phyloP scores from a whole-genome alignment of 2,113 vertebrate species.

The Pseudolaguvia tuberculata region DNA sequence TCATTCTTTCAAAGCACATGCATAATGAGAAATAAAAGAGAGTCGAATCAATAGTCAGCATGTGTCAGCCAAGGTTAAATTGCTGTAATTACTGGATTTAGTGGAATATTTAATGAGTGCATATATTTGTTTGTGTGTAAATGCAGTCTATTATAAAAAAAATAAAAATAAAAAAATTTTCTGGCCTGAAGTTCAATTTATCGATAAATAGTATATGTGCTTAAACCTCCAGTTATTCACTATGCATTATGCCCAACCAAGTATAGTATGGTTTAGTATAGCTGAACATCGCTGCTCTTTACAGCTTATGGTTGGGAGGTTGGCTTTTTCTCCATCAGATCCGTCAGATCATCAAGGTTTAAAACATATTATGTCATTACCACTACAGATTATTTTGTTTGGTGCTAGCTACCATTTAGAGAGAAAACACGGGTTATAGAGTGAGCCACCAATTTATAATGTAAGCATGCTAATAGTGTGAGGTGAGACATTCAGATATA shows the following conservation, averaged over 20 bases:
- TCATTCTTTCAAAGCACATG: slow-evolving; percentile 27
- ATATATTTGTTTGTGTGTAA: background rate
- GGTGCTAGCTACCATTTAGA: too few relatives aligned
- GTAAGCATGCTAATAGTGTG: background rate
- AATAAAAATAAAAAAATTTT: background rate
- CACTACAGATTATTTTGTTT: too few relatives aligned
- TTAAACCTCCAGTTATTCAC: background rate
- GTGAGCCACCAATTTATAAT: background rate
- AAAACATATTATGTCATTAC: too few relatives aligned
- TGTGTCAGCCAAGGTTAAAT: slow-evolving; percentile 29
- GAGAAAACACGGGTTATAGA: too few relatives aligned
- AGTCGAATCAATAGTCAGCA: slow-evolving; percentile 23
- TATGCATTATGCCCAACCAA: background rate
- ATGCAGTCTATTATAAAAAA: background rate
- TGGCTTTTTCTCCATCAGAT: background rate
- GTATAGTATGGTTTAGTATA: background rate
- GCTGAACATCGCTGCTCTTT: background rate
- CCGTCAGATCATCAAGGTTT: too few relatives aligned
- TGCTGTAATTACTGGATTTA: slow-evolving; percentile 39
- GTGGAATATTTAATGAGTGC: slow-evolving; percentile 12
- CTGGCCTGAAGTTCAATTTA: slow-evolving; percentile 3
- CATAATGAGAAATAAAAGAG: slow-evolving; percentile 2
- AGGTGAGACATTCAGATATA: background rate
- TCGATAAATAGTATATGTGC: background rate
- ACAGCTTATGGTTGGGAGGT: background rate